Conservation (phyloP, 1,140 invertebrate species). For the Aleiodes sp. region DNA sequence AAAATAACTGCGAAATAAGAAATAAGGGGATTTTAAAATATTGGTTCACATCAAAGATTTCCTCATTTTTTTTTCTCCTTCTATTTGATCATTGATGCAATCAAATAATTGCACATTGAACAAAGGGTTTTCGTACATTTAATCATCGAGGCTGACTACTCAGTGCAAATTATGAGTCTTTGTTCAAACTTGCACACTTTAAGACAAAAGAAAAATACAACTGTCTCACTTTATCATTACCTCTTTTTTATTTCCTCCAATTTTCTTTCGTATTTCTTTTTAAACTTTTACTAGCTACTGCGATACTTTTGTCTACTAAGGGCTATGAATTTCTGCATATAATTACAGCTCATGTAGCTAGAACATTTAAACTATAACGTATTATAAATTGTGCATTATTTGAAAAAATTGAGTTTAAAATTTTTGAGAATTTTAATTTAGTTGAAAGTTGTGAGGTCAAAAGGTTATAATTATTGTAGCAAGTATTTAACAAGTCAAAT, state of each 20-base stretch:
- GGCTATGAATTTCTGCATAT: conserved; percentile 4
- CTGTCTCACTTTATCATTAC: conserved; percentile 2
- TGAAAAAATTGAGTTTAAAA: neutral
- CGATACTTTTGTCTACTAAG: neutral
- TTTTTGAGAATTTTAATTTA: too few relatives aligned
- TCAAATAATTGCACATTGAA: neutral
- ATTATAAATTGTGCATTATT: neutral
- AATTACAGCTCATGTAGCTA: neutral
- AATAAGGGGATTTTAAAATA: too few relatives aligned
- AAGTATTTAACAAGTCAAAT: conserved; percentile 10
- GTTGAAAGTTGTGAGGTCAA: neutral
- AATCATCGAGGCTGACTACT: neutral
- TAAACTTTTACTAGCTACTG: too few relatives aligned
- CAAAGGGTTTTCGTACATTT: neutral
- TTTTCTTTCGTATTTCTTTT: too few relatives aligned
- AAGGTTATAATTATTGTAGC: neutral
- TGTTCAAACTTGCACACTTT: conserved; percentile 7
- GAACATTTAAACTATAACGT: conserved; percentile 2
- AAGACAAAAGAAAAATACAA: neutral
- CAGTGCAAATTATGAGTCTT: conserved; percentile 3
- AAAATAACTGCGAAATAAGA: too few relatives aligned
- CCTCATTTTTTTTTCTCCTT: neutral
- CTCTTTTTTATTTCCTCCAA: neutral
- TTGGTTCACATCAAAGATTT: too few relatives aligned
- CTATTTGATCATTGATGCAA: neutral